Percentiles rank a stretch among this genome's conserved stretches.
Conservation (phyloP, 2,888 invertebrate species). For the Drosophila kambysellisi region DNA sequence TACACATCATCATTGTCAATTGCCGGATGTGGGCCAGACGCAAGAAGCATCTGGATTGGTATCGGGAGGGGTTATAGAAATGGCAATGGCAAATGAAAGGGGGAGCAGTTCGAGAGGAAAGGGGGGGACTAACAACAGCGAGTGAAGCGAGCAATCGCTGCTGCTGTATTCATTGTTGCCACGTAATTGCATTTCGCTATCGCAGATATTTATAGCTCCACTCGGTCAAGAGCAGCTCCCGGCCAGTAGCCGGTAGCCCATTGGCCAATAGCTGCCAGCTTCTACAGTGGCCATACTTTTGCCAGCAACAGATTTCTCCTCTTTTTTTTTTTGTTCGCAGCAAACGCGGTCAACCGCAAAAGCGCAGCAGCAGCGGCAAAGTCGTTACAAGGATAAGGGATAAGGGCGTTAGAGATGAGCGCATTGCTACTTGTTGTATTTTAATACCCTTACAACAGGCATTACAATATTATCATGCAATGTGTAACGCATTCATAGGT, state of each 20-base stretch:
- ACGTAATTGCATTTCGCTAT: conserved; percentile 85
- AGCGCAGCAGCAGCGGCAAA: conserved; percentile 71
- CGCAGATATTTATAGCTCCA: conserved; percentile 84
- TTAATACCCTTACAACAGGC: background rate
- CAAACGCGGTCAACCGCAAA: conserved; percentile 83
- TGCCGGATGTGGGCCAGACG: conserved; percentile 67
- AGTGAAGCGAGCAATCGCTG: conserved; percentile 72
- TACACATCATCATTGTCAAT: conserved; percentile 80
- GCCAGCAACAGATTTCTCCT: conserved; percentile 79
- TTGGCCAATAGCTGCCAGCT: conserved; percentile 42
- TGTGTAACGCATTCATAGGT: background rate
- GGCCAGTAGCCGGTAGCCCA: conserved; percentile 13
- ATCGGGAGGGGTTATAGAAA: conserved; percentile 4
- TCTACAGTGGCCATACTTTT: conserved; percentile 57
- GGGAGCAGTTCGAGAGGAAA: background rate
- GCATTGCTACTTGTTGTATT: conserved; percentile 42
- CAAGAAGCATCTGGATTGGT: conserved; percentile 18
- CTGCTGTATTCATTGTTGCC: conserved; percentile 83
- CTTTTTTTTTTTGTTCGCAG: conserved; percentile 52
- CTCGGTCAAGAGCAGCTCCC: conserved; percentile 81
- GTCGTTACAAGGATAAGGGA: conserved; percentile 79
- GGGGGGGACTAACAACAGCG: conserved; percentile 39
- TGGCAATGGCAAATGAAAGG: conserved; percentile 1
- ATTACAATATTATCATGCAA: background rate
- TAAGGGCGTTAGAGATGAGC: conserved; percentile 72